Base-by-base conservation (phyloP, 2,888 invertebrate species). In the Eubasilissa splendida region DNA sequence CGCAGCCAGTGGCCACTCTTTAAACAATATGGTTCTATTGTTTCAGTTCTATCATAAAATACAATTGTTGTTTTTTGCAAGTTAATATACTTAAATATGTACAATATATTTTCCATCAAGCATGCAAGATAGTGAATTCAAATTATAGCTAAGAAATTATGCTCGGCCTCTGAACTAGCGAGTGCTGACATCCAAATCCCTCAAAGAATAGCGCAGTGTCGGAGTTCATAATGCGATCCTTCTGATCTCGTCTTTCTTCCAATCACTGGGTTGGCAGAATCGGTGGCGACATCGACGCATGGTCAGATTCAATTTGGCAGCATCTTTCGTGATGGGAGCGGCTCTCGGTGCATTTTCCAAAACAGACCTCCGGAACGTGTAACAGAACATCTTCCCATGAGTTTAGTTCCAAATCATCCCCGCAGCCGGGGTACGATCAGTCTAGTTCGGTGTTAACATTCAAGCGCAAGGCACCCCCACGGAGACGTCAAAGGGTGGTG, bases 1-100 rank as follows among this genome's bases (percentile, higher is more conserved):
- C 88, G 42, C 56, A 50, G 56, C 76, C 59, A 80, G 70, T 70
- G 59, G 60, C 58, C 70, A 58, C 58, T 22, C 33, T 42, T 42
- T 42, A 42, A 42, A 56, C 54, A 42, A 42, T 58, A 33, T 65
- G 65, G 65, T 65, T 65, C 56, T 73, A 73, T 73, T 9, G 73
- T 73, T 73, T 73, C 73, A 12, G 56, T 33, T 73, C 71, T 73
- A 73, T 56, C 71, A 73, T 33, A 70, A 70, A 70, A 73, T 56
- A 73, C 71, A 75, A 75, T 53, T 71, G 71, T 59, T 75, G 42
- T 52, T 60, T 52, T 50, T 12, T 59, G 22, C 71, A 73, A 12
- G 31, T 65, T 73, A 73, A 56, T 14, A 68, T 22, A 50, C 77
- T 77, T 80, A 76, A 76, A 60, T 76, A 80, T 76, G 33, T 70